Evolutionary conservation across 1,140 invertebrate genomes (phyloP), one percentile per base, ranked within the genome.

Genomic region (Brachionus paranguensis): DNA sequence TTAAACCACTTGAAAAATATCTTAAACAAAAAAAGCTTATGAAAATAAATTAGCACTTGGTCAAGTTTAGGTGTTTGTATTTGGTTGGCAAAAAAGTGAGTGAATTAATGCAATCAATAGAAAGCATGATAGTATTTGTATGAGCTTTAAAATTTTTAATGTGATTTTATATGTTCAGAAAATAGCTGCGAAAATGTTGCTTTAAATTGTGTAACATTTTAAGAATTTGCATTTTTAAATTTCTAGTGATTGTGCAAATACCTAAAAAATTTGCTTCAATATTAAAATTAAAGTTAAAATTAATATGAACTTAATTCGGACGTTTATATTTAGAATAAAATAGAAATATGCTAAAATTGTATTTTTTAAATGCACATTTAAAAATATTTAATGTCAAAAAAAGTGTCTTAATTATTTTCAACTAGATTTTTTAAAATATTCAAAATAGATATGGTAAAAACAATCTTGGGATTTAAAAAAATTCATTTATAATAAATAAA

Each of bases 1-100:
- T 24, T 14, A 50, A 27, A 76, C 43, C 72, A 29, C 72, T 76
- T 53, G 72, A 76, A 76, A 76, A 76, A 76, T 50, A 53, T 50
- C 10, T 50, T 14, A 47, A 20, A 27, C 43, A 74, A 45, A 74
- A 17, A 74, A 43, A 17, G 7, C 17, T 27, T 1, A 29, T 29
- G 3, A 10, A n/a, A 11, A 68, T 2, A 14, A 70, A 70, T 70
- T 70, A 17, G 17, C 0, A 64, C 12, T 70, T 70, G 24, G 37
- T 37, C 27, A 70, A 11, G 27, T 24, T 24, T 64, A 24, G 55
- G 27, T 64, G 10, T 70, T 29, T 37, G 27, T 37, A 6, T 0
- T 37, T 33, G 27, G 1, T 37, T 3, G 8, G 27, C 11, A 70
- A 37, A 41, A 70, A 70, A 70, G 3, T 70, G 12, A 70, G 29